These are phyloP conservation scores for Falco novaeseelandiae DNA, from an alignment of 2,797 vertebrate species.

Conservation along the genomic window DNA sequence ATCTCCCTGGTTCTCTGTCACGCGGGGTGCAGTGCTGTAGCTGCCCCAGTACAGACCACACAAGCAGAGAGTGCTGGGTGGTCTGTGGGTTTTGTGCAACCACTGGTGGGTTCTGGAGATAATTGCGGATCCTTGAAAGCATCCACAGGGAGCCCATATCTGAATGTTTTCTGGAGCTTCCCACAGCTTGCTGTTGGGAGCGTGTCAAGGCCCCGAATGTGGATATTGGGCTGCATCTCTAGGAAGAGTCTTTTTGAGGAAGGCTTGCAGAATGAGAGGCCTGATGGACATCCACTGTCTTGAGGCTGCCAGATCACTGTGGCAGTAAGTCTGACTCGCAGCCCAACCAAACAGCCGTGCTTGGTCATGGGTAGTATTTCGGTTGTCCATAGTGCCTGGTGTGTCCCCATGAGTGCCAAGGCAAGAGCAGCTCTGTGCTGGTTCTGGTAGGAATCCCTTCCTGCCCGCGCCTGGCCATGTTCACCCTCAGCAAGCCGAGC, in stretches of 20 bases:
- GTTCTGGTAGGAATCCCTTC: not conserved
- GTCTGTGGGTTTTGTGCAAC: conserved; percentile 20
- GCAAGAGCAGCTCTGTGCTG: not conserved
- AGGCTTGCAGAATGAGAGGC: not conserved
- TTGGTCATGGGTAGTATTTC: not conserved
- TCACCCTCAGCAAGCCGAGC: not conserved
- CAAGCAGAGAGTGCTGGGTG: not conserved
- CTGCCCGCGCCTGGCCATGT: fast-evolving
- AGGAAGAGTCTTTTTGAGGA: not conserved
- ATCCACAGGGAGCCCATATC: not conserved
- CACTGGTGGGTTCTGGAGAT: not conserved
- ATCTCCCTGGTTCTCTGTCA: not conserved
- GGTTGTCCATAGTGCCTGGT: not conserved
- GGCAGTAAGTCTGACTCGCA: not conserved
- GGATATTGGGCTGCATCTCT: not conserved
- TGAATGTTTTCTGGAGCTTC: not conserved
- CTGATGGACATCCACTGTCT: not conserved
- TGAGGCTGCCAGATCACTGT: not conserved
- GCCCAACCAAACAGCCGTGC: not conserved
- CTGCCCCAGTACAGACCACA: not conserved
- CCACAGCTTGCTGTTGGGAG: not conserved
- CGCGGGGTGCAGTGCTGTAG: not conserved
- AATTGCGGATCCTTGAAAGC: not conserved
- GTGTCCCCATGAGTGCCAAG: not conserved
- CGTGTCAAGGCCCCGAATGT: not conserved